Percentiles rank a stretch among this genome's conserved stretches.
phyloP scores from a whole-genome alignment of 2,888 invertebrate genomes.

The Callosobruchus maculatus region DNA sequence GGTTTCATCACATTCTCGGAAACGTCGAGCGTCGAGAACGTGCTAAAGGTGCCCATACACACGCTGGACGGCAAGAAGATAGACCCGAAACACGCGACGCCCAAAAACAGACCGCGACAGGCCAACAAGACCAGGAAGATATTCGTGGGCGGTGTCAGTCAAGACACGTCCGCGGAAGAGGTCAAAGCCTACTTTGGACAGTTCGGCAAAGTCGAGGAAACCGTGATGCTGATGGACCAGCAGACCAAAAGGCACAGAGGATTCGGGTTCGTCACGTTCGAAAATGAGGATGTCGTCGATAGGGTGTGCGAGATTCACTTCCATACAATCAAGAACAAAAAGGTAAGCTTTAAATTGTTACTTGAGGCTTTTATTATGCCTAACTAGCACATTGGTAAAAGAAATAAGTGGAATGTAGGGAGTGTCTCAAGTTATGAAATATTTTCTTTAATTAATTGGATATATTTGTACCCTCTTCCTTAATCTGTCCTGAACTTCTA shows the following conservation, averaged over 20 bases:
- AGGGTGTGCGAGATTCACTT: constrained; percentile 92
- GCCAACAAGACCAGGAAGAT: constrained; percentile 84
- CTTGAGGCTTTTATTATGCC: no score
- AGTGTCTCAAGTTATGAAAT: no score
- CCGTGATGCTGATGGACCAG: constrained; percentile 92
- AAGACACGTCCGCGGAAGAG: constrained; percentile 88
- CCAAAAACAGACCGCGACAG: constrained; percentile 81
- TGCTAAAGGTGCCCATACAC: constrained; percentile 85
- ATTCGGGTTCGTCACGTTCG: constrained; percentile 89
- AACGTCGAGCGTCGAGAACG: constrained; percentile 86
- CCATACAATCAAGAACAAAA: constrained; percentile 89
- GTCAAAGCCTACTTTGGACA: constrained; percentile 87
- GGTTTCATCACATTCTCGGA: constrained; percentile 93
- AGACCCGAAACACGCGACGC: constrained; percentile 91
- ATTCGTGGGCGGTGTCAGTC: constrained; percentile 88
- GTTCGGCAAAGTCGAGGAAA: constrained; percentile 87
- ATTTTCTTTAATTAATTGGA: no score
- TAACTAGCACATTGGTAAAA: no score
- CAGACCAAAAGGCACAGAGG: constrained; percentile 89
- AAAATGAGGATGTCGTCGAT: constrained; percentile 87
- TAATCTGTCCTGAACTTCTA: no score
- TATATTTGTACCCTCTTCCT: no score
- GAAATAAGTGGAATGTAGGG: no score
- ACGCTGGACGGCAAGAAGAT: constrained; percentile 91
- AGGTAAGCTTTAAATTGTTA: constrained; percentile 40